Base-by-base conservation (phyloP, 2,113 vertebrate genomes). In the Ia io region DNA sequence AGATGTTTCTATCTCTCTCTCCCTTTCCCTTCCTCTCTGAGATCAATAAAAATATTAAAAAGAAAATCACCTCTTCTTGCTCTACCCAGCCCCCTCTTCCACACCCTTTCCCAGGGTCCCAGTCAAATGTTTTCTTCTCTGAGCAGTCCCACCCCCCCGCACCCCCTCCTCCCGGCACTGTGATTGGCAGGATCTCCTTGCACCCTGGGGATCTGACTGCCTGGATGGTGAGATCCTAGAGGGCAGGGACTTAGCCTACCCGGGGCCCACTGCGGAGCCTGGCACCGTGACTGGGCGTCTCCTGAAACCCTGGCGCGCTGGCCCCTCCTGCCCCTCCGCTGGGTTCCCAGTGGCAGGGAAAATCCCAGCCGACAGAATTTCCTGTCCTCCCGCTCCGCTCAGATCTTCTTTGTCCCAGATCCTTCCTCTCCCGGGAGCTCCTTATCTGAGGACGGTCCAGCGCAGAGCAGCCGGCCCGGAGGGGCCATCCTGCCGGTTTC, bases 401-500 rank as follows among this genome's bases (percentile, higher is more conserved):
- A 37, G 85, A 53, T 91, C 91, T 73, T 90, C 91, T 74, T 86
- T 95, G 94, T 90, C 91, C 78, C 20, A 30, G 65, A 71, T 37
- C 78, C 89, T 97, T 96, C 95, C 96, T 93, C 91, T 95, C 89
- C 3, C 0, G 94, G 93, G 89, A 88, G 49, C 76, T 74, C 22
- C 83, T 96, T 93, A 96, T 95, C 93, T 93, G 89, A 44, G 65
- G 67, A 25, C 20, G 16, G 65, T 16, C 78, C 69, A 22, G 42
- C 6, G 18, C 82, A 40, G 73, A n/a, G 78, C 87, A 0, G 74
- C 18, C 11, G 28, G 59, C 53, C 42, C 1, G 53, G 20, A 71
- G 82, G 65, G 18, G 42, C 80, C n/a, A 1, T 35, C 84, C 71
- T n/a, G 85, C 73, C 9, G 4, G 30, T 23, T 94, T 97, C 95